phyloP scores from a whole-genome alignment of 2,797 vertebrate species.

The Cheirogaleus major region DNA sequence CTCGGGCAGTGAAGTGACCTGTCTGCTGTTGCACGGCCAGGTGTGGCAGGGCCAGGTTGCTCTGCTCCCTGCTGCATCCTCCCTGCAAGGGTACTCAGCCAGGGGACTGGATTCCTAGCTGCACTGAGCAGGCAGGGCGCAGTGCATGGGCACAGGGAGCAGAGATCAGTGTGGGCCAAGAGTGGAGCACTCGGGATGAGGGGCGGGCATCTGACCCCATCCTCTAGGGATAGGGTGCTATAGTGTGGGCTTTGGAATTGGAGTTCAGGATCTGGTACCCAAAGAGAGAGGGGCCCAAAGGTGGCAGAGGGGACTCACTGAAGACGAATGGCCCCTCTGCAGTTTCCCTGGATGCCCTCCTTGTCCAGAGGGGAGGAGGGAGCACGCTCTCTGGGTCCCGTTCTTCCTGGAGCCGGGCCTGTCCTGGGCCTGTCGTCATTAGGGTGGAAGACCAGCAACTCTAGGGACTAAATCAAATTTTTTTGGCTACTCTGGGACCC shows the following conservation, averaged over 20 bases:
- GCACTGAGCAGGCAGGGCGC: not conserved
- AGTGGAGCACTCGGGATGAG: too few species aligned
- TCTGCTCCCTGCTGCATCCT: not conserved
- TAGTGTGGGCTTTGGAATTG: not conserved
- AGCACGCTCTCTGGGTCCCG: not conserved
- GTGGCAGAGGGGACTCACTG: too few species aligned
- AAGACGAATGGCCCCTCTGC: not conserved
- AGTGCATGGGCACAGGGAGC: not conserved
- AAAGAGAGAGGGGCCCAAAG: not conserved
- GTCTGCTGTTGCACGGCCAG: rapidly evolving
- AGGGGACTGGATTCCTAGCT: not conserved
- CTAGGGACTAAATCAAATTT: not conserved
- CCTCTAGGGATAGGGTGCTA: not conserved
- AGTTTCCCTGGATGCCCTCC: rapidly evolving
- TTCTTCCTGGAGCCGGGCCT: not conserved
- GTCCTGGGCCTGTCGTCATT: not conserved
- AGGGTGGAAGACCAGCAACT: not conserved
- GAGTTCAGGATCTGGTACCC: not conserved
- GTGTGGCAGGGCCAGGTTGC: not conserved
- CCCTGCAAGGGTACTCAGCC: too few species aligned
- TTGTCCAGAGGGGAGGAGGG: not conserved
- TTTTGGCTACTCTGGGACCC: not conserved
- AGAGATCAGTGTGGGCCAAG: not conserved
- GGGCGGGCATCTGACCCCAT: too few species aligned
- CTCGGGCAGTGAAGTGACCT: rapidly evolving